phyloP scores from a whole-genome alignment of 1,140 invertebrate species.

The Lucilia sericata region DNA sequence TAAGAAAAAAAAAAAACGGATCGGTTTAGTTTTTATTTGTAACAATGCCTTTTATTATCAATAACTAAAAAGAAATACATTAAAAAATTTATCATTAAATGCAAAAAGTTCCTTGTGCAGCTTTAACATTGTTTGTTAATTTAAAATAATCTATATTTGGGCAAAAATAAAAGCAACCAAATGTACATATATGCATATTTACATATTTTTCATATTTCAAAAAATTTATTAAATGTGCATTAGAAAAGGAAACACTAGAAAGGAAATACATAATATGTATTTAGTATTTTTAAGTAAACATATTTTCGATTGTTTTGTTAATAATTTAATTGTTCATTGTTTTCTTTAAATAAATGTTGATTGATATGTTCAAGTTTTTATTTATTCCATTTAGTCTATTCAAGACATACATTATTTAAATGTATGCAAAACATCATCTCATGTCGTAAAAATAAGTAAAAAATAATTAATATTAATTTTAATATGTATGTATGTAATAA shows the following conservation, averaged over 20 bases:
- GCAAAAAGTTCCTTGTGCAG: slow-evolving; percentile 66
- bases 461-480: too few relatives aligned
- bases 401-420: slow-evolving; percentile 41
- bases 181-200: too few relatives aligned
- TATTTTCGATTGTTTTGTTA: not conserved
- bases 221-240: not conserved
- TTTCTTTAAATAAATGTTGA: slow-evolving; percentile 28
- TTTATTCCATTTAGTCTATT: slow-evolving; percentile 50
- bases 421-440: not conserved
- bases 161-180: not conserved
- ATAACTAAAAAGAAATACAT: slow-evolving; percentile 55
- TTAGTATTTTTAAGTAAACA: not conserved
- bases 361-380: slow-evolving; percentile 40
- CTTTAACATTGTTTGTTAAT: slow-evolving; percentile 64
- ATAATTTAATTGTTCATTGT: slow-evolving; percentile 56
- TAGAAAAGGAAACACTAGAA: not conserved
- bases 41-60: slow-evolving; percentile 47
- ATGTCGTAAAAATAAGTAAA: too few relatives aligned
- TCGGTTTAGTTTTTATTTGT: slow-evolving; percentile 40
- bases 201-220: too few relatives aligned
- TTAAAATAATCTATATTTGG: not conserved
- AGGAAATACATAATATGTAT: not conserved
- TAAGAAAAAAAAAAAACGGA: slow-evolving; percentile 7
- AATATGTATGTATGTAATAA: too few relatives aligned
- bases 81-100: slow-evolving; percentile 63